phyloP scores from a whole-genome alignment of 64 coral and sea anemone species.

The Pocillopora damicornis region DNA sequence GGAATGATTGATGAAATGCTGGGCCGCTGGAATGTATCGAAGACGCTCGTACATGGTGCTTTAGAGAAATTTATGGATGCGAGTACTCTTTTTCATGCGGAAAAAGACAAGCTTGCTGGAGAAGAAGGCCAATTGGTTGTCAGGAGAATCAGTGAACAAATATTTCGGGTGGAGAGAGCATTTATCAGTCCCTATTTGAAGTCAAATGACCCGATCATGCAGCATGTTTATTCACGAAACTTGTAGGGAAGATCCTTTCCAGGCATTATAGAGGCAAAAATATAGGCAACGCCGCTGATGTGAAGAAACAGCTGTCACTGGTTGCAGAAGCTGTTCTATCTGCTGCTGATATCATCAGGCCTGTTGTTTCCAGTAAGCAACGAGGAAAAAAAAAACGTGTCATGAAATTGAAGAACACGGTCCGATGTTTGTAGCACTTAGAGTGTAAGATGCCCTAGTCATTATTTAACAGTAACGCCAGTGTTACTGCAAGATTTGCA shows the following conservation, averaged over 20 bases:
- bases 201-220: slow-evolving; percentile 9
- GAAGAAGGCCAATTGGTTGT: slow-evolving; percentile 30
- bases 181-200: slow-evolving; percentile 30
- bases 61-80: slow-evolving; percentile 44
- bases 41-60: slow-evolving; percentile 21
- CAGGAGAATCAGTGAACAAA: slow-evolving; percentile 53
- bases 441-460: too few species aligned
- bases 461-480: too few species aligned
- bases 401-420: not conserved
- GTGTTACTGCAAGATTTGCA: too few species aligned
- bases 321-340: slow-evolving; percentile 44
- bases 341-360: slow-evolving; percentile 48
- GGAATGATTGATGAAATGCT: not conserved
- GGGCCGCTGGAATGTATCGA: not conserved
- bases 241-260: not conserved
- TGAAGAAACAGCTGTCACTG: slow-evolving; percentile 40
- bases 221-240: slow-evolving; percentile 20
- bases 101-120: slow-evolving; percentile 37
- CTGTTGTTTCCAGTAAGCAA: slow-evolving; percentile 19
- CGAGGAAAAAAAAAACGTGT: too few species aligned
- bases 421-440: too few species aligned
- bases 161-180: slow-evolving; percentile 48
- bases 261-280: not conserved
- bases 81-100: slow-evolving; percentile 19
- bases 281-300: slow-evolving; percentile 2